phyloP scores from a whole-genome alignment of 1,140 invertebrate species.

The Drosophila carrolli region DNA sequence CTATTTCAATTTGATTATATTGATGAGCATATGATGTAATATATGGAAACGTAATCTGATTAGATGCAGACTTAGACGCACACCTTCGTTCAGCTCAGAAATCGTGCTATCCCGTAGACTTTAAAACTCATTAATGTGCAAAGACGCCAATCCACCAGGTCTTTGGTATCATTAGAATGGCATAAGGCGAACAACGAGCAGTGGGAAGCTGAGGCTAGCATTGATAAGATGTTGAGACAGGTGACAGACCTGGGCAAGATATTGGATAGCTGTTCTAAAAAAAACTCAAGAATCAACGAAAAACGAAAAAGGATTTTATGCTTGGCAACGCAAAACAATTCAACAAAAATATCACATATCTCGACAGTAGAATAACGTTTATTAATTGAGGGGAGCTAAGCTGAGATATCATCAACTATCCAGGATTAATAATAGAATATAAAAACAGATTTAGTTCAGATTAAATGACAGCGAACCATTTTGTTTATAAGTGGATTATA shows the following conservation, averaged over 20 bases:
- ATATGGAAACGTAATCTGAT: slow-evolving; percentile 73
- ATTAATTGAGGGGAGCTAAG: slow-evolving; percentile 25
- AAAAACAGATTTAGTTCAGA: not conserved
- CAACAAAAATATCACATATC: slow-evolving; percentile 36
- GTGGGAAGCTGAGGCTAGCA: not conserved
- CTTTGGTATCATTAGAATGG: slow-evolving; percentile 41
- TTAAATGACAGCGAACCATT: slow-evolving; percentile 1
- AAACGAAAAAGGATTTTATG: slow-evolving; percentile 22
- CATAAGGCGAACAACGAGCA: not conserved
- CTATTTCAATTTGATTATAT: slow-evolving; percentile 61
- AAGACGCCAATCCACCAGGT: slow-evolving; percentile 18
- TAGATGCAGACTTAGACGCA: slow-evolving; percentile 26
- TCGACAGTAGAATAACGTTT: slow-evolving; percentile 9
- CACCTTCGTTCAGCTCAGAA: not conserved
- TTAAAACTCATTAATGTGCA: slow-evolving; percentile 63
- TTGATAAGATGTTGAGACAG: slow-evolving; percentile 28
- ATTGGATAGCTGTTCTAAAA: slow-evolving; percentile 38
- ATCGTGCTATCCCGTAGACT: slow-evolving; percentile 39
- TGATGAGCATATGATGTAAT: slow-evolving; percentile 63
- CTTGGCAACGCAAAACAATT: slow-evolving; percentile 26
- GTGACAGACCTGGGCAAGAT: slow-evolving; percentile 23
- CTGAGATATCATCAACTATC: slow-evolving; percentile 1
- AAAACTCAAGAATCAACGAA: not conserved
- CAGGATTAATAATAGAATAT: slow-evolving; percentile 4
- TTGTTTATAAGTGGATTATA: no score